A percentile compares a stretch with the other conserved stretches of the same genome.
phyloP scores from a whole-genome alignment of 2,888 invertebrate genomes.

The Lycocerus yunnanus region DNA sequence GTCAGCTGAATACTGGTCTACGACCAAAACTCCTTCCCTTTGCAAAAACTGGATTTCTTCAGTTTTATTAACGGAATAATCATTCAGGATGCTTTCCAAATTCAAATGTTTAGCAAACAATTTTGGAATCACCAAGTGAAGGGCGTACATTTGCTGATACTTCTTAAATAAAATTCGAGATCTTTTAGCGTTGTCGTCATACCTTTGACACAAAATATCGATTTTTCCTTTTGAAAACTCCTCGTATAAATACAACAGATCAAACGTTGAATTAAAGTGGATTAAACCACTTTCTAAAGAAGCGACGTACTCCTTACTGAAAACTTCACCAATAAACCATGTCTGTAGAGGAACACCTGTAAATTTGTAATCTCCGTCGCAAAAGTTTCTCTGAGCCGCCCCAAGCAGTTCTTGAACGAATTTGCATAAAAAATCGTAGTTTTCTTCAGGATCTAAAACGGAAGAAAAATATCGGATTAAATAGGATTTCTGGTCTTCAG shows the following conservation, averaged over 20 bases:
- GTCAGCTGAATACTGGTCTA: background rate
- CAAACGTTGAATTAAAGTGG: conserved; percentile 6
- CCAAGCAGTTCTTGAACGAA: background rate
- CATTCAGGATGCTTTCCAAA: background rate
- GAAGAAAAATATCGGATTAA: background rate
- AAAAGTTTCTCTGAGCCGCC: background rate
- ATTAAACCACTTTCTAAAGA: background rate
- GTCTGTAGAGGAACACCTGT: conserved; percentile 9
- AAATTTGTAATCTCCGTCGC: background rate
- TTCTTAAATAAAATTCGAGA: background rate
- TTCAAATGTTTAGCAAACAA: background rate
- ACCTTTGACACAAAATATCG: conserved; percentile 4
- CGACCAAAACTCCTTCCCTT: conserved; percentile 5
- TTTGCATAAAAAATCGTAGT: background rate
- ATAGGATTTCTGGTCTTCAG: background rate
- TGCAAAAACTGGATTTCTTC: conserved; percentile 9
- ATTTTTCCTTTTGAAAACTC: conserved; percentile 3
- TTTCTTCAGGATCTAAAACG: background rate
- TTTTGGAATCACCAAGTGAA: background rate
- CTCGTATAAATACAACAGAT: conserved; percentile 3
- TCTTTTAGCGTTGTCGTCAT: background rate
- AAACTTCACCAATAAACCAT: background rate
- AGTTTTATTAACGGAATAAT: conserved; percentile 1
- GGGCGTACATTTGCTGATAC: conserved; percentile 4
- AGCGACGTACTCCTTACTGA: background rate